Evolutionary conservation across 2,888 invertebrate species (phyloP).

Genomic region (Sesia bembeciformis): DNA sequence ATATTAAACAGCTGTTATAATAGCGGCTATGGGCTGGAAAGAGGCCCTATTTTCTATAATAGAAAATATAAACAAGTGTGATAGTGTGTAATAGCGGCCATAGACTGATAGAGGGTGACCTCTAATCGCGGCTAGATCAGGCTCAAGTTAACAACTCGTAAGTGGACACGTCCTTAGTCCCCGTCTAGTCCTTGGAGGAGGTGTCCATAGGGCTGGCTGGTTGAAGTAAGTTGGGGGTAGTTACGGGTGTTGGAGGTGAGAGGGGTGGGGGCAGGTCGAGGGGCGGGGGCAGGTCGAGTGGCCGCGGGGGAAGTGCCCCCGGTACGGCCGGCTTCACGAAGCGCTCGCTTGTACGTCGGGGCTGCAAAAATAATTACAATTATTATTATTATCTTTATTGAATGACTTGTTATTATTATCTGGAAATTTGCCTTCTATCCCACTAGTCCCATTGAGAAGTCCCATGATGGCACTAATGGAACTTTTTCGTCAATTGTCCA

Average conservation of each 20-base stretch:
- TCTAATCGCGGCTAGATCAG: too few relatives aligned
- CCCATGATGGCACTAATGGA: too few relatives aligned
- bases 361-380: constrained; percentile 46
- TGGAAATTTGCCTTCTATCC: too few relatives aligned
- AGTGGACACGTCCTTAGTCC: too few relatives aligned
- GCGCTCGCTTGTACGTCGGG: constrained; percentile 83
- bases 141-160: too few relatives aligned
- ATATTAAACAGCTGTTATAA: neutral
- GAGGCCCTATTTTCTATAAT: neutral
- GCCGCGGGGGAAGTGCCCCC: constrained; percentile 65
- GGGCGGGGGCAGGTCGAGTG: constrained; percentile 16
- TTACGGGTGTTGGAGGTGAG: constrained; percentile 13
- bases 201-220: constrained; percentile 86
- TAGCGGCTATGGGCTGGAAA: neutral
- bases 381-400: too few relatives aligned
- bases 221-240: constrained; percentile 50
- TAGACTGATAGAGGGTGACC: neutral
- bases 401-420: too few relatives aligned
- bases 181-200: constrained; percentile 73
- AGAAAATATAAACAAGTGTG: neutral
- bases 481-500: too few relatives aligned
- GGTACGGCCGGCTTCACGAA: constrained; percentile 92
- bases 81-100: neutral
- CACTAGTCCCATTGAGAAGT: too few relatives aligned
- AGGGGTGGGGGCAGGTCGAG: constrained; percentile 11